A percentile compares a stretch with the other conserved stretches of the same genome.
Conservation (phyloP, 2,888 invertebrate species). For the Ormia ochracea region DNA sequence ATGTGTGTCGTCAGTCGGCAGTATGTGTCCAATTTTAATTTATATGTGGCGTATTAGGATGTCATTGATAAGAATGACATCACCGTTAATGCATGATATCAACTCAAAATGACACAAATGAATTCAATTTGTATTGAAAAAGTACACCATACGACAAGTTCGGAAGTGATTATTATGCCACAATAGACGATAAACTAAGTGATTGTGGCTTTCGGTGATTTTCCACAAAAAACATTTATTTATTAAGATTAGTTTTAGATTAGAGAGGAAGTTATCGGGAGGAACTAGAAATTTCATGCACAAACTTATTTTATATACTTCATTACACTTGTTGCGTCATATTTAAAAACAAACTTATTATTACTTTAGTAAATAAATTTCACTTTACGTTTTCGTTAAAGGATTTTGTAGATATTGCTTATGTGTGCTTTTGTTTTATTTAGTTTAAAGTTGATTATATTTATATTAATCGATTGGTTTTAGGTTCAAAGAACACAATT, state of each 20-base stretch:
- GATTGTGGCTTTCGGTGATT: neutral
- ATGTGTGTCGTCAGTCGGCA: neutral
- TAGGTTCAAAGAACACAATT: neutral
- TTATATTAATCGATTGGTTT: neutral
- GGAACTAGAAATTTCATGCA: slow-evolving; percentile 18
- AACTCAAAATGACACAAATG: slow-evolving; percentile 23
- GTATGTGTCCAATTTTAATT: neutral
- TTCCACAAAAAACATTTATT: neutral
- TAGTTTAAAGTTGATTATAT: neutral
- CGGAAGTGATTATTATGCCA: neutral
- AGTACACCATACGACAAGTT: neutral
- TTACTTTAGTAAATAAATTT: too few species aligned
- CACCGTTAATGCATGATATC: slow-evolving; percentile 15
- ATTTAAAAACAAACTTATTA: too few species aligned
- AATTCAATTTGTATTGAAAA: neutral
- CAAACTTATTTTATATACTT: neutral
- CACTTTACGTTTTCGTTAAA: neutral
- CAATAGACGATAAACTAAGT: neutral
- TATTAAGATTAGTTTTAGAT: neutral
- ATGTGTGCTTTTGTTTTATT: neutral
- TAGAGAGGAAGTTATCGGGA: slow-evolving; percentile 11
- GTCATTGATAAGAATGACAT: slow-evolving; percentile 26
- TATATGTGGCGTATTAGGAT: slow-evolving; percentile 14
- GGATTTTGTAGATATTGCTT: neutral
- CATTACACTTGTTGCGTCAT: neutral